These are phyloP conservation scores for Microctonus hyperodae DNA, from an alignment of 2,888 invertebrate genomes.

Conservation along the genomic window DNA sequence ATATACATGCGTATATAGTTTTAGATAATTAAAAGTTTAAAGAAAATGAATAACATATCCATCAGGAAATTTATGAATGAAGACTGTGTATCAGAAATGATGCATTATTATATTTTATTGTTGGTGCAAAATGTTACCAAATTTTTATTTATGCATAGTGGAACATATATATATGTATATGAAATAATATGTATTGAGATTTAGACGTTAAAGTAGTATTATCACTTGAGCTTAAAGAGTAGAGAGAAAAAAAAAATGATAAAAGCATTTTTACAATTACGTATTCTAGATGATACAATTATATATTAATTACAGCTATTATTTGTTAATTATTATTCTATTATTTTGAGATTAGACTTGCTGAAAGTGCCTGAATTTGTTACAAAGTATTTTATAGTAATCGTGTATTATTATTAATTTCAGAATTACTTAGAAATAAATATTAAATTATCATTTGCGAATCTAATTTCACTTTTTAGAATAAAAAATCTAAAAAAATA, in stretches of 20 bases:
- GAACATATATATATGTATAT: no score
- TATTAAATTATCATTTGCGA: no score
- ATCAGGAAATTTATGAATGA: not conserved
- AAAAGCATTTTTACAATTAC: no score
- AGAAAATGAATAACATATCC: not conserved
- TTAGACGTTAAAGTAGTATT: no score
- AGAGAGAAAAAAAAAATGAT: not conserved
- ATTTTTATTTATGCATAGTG: no score
- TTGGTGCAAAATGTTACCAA: not conserved
- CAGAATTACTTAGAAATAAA: no score
- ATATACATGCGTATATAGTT: not conserved
- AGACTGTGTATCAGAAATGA: not conserved
- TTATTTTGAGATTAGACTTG: not conserved
- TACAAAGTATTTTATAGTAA: conserved; percentile 12
- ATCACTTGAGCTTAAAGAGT: no score
- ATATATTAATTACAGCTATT: not conserved
- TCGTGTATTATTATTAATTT: no score
- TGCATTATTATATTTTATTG: conserved; percentile 9
- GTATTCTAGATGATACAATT: no score
- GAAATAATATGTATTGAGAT: no score
- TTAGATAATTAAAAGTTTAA: not conserved
- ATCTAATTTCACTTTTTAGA: no score
- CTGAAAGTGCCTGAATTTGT: conserved; percentile 28
- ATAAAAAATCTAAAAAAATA: no score
- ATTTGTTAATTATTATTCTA: not conserved